These are phyloP conservation scores for Chromobotia macracanthus DNA, from an alignment of 2,797 vertebrate genomes.

Conservation along the genomic window DNA sequence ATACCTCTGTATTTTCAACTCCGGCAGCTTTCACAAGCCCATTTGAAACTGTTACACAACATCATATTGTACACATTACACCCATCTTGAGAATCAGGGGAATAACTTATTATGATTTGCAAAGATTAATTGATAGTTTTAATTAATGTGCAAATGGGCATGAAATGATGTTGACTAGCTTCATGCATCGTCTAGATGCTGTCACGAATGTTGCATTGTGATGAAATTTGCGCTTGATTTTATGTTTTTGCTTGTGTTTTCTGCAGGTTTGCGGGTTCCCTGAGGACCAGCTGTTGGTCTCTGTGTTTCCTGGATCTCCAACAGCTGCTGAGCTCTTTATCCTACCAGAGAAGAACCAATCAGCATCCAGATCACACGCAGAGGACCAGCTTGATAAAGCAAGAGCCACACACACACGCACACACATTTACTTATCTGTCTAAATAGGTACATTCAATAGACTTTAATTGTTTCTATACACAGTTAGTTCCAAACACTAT, in stretches of 20 bases:
- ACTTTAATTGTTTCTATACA: too few species aligned
- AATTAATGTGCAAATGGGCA: conserved; percentile 25
- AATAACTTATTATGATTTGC: conserved; percentile 28
- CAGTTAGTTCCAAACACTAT: too few species aligned
- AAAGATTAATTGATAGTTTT: conserved; percentile 28
- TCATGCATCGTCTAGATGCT: background rate
- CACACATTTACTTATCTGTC: background rate
- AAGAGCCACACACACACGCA: conserved; percentile 55
- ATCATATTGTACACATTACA: conserved; percentile 29
- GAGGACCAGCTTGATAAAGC: conserved; percentile 86
- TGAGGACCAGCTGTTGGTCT: conserved; percentile 89
- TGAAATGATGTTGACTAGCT: conserved; percentile 41
- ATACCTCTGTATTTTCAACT: conserved; percentile 29
- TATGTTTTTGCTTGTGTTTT: conserved; percentile 25
- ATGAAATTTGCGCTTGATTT: background rate
- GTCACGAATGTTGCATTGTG: conserved; percentile 7
- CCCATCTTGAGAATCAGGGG: background rate
- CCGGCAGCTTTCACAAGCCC: background rate
- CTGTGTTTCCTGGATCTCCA: conserved; percentile 90
- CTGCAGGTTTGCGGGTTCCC: conserved; percentile 85
- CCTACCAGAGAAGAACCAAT: conserved; percentile 83
- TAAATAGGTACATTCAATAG: too few species aligned
- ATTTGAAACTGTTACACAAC: conserved; percentile 26
- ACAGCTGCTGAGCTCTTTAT: conserved; percentile 94
- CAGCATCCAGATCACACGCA: conserved; percentile 81